phyloP scores from a whole-genome alignment of 2,113 vertebrate genomes.

The Antigone vipio region DNA sequence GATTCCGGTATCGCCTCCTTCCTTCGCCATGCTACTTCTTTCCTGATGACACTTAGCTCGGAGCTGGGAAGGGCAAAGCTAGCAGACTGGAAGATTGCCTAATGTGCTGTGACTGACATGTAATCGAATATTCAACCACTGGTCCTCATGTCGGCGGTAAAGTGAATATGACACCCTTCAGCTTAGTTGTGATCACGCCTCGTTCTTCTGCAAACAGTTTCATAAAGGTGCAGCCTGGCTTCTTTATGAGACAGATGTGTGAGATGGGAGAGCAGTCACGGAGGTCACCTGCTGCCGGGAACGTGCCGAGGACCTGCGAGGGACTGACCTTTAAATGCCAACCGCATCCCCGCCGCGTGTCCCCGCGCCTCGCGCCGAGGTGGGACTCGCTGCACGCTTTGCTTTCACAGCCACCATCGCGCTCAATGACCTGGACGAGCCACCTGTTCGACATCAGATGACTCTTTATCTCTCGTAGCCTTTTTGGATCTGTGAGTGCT shows the following conservation, averaged over 20 bases:
- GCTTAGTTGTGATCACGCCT: slow-evolving; percentile 54
- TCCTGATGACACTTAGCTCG: slow-evolving; percentile 55
- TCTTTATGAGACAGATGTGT: background rate
- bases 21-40: slow-evolving; percentile 13
- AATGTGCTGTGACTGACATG: slow-evolving; percentile 68
- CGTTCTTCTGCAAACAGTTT: slow-evolving; percentile 51
- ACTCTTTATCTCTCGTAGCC: background rate
- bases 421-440: slow-evolving; percentile 11
- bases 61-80: slow-evolving; percentile 62
- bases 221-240: slow-evolving; percentile 44
- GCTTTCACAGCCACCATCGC: background rate
- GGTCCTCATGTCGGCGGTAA: slow-evolving; percentile 40
- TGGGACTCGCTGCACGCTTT: background rate
- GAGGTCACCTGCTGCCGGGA: slow-evolving; percentile 39
- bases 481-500: background rate
- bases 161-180: slow-evolving; percentile 54
- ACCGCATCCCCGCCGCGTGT: rapidly evolving
- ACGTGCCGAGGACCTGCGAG: background rate
- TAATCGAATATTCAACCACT: slow-evolving; percentile 66
- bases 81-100: slow-evolving; percentile 70
- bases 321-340: slow-evolving; percentile 61
- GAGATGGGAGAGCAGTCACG: slow-evolving; percentile 43
- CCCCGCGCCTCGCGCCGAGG: background rate
- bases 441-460: slow-evolving; percentile 33
- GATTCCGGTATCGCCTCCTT: background rate